Conservation (phyloP, 2,113 vertebrate genomes). For the Melanotaenia duboulayi region DNA sequence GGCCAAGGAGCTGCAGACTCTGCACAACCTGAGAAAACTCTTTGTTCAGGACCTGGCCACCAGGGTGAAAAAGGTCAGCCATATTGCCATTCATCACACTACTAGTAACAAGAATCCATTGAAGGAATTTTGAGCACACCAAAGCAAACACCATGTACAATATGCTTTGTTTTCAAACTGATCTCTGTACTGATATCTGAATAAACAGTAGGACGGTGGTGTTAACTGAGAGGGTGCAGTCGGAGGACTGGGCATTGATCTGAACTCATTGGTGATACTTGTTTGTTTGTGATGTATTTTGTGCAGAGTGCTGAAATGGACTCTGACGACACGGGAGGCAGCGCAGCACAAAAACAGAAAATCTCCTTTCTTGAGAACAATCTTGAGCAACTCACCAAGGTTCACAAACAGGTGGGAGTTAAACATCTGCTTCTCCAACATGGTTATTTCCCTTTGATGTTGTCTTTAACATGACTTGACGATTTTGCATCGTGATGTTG, state of each 20-base stretch:
- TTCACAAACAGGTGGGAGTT: constrained; percentile 93
- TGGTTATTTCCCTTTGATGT: too few species aligned
- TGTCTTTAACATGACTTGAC: too few species aligned
- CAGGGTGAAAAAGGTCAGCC: constrained; percentile 93
- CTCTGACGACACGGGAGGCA: constrained; percentile 95
- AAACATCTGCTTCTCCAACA: too few species aligned
- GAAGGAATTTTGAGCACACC: too few species aligned
- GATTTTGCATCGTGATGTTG: too few species aligned
- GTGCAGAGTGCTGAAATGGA: constrained; percentile 94
- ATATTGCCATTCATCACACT: neutral
- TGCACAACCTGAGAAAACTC: constrained; percentile 96
- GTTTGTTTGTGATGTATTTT: neutral
- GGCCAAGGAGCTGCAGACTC: constrained; percentile 97
- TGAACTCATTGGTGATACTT: neutral
- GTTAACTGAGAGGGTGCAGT: too few species aligned
- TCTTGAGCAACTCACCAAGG: constrained; percentile 97
- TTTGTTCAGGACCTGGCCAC: constrained; percentile 99
- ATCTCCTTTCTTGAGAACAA: constrained; percentile 99
- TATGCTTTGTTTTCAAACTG: too few species aligned
- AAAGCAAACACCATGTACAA: too few species aligned
- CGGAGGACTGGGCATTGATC: too few species aligned
- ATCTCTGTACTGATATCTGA: too few species aligned
- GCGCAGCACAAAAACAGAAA: constrained; percentile 97
- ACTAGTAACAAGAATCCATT: neutral
- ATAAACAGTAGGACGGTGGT: too few species aligned